Base-by-base conservation (phyloP, 1,140 invertebrate genomes). In the Heliconius nattereri region DNA sequence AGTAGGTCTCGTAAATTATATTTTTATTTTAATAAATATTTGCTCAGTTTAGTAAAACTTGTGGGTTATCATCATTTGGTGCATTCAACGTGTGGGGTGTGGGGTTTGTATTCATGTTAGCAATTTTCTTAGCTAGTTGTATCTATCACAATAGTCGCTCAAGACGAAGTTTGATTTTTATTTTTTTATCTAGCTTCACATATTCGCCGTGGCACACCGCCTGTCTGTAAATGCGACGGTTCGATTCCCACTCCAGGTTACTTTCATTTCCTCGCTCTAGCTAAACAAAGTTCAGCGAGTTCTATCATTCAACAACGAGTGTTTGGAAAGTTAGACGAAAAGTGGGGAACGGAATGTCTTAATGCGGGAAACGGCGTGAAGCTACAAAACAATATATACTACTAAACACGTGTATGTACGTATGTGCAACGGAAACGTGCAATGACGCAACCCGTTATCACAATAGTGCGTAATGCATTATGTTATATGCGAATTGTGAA, bases 391-490 rank as follows among this genome's bases (percentile, higher is more conserved):
- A 35, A 35, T 45, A 45, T 45, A 45, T 23, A 23, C 23, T 57
- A 66, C 60, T 26, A n/a, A 66, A 66, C 26, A 66, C 23, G 29
- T 29, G 23, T 29, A 66, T 66, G 11, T 26, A 66, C 9, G 23
- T 11, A 16, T 23, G 23, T 60, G n/a, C 57, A 26, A 71, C 77
- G 77, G 77, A 73, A 78, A 73, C 23, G 52, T 73, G 29, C 52
- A 45, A 40, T 78, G 77, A 78, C 77, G 77, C 77, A 78, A 78
- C 26, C 26, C 73, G 71, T 60, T 78, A 78, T 78, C 40, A 20
- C 23, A 23, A 35, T 78, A 45, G 29, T 52, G 76, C 76, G 76
- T 77, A 71, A 77, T 77, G 45, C 45, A 52, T 77, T 71, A 40
- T 45, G 35, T 70, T 71, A 57, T 26, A 66, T 76, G 57, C 40